phyloP scores from a whole-genome alignment of 2,888 invertebrate species.

The Cataglyphis albicans region DNA sequence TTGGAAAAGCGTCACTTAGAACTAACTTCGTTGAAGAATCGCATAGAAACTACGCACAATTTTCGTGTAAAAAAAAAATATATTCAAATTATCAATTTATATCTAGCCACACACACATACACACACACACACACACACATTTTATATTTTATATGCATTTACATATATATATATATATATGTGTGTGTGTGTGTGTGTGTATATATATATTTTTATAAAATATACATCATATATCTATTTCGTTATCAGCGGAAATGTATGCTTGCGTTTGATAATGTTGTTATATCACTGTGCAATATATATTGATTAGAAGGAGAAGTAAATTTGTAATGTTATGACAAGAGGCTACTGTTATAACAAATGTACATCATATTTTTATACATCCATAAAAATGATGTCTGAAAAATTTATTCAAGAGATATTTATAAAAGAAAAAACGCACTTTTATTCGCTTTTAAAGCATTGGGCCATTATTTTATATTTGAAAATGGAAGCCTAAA shows the following conservation, averaged over 20 bases:
- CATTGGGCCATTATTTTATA: background rate
- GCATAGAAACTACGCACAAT: background rate
- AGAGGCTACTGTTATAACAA: background rate
- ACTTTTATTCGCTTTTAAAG: conserved; percentile 3
- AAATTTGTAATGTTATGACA: conserved; percentile 11
- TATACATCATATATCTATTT: background rate
- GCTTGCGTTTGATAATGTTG: background rate
- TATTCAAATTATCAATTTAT: conserved; percentile 28
- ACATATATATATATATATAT: too few relatives aligned
- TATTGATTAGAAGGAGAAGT: background rate
- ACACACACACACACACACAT: too few relatives aligned
- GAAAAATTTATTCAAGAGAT: background rate
- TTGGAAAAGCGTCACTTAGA: background rate
- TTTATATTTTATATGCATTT: background rate
- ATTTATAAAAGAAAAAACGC: background rate
- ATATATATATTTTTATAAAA: too few relatives aligned
- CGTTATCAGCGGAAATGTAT: background rate
- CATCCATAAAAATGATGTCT: background rate
- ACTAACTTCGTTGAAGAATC: background rate
- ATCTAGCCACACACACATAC: background rate
- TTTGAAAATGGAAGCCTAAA: background rate
- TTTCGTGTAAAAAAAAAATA: background rate
- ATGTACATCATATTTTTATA: background rate
- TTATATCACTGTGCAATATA: background rate
- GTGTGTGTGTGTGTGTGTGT: background rate